phyloP scores from a whole-genome alignment of 2,888 invertebrate species.

The Lasioglossum figueresi region DNA sequence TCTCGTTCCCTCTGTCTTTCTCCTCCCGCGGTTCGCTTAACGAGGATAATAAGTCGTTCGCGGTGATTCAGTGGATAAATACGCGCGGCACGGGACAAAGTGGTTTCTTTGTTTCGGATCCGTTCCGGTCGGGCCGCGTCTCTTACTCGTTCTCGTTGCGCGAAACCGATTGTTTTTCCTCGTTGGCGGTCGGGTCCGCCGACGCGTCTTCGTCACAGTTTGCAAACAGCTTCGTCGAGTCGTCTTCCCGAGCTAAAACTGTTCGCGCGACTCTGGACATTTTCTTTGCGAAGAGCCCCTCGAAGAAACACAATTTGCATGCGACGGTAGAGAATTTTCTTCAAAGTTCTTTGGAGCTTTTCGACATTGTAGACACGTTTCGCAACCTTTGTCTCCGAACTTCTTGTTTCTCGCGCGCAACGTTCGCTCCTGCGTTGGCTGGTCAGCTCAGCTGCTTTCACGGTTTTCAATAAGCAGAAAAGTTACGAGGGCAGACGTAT shows the following conservation, averaged over 20 bases:
- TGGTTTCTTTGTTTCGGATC: conserved; percentile 38
- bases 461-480: neutral
- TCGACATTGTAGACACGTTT: neutral
- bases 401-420: neutral
- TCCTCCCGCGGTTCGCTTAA: conserved; percentile 1
- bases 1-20: neutral
- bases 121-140: conserved; percentile 13
- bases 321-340: neutral
- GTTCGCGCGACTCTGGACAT: neutral
- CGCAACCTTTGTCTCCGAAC: neutral
- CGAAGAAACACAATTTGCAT: neutral
- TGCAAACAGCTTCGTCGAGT: neutral
- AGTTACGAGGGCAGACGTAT: neutral
- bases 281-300: neutral
- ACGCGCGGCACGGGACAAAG: conserved; percentile 33
- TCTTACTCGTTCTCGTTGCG: conserved; percentile 6
- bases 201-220: neutral
- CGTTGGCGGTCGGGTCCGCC: neutral
- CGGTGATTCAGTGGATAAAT: conserved; percentile 37
- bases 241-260: neutral
- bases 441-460: neutral
- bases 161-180: conserved; percentile 21
- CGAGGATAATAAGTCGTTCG: conserved; percentile 38
- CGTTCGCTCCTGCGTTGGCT: neutral
- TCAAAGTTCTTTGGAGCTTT: neutral